Evolutionary conservation across 2,888 invertebrate genomes (phyloP).

Genomic region (Molanna angustata): DNA sequence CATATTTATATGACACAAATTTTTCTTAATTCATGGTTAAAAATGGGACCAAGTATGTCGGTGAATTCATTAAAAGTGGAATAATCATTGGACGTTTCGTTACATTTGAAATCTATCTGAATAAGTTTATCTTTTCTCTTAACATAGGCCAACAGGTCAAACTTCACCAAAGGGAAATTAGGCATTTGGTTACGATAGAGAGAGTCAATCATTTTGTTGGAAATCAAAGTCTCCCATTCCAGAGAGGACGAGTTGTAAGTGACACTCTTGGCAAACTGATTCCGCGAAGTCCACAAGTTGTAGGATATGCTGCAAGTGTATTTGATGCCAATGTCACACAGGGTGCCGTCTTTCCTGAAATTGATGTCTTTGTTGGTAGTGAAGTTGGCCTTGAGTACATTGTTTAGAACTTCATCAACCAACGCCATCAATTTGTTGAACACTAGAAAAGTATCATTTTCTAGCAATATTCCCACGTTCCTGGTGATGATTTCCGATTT

Average conservation of each 20-base stretch:
- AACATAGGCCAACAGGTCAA: background rate
- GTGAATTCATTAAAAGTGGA: conserved; percentile 1
- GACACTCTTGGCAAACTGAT: background rate
- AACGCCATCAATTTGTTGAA: conserved; percentile 3
- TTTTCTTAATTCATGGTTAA: conserved; percentile 4
- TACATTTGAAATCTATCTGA: conserved; percentile 3
- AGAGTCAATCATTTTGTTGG: conserved; percentile 7
- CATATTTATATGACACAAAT: conserved; percentile 9
- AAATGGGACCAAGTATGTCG: background rate
- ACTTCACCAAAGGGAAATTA: conserved; percentile 10
- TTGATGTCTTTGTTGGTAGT: conserved; percentile 1
- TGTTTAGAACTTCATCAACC: conserved; percentile 1
- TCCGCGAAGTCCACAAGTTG: conserved; percentile 20
- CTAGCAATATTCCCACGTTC: background rate
- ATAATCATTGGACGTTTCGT: background rate
- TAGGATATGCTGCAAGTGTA: conserved; percentile 5
- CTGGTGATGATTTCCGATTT: background rate
- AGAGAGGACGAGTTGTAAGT: background rate
- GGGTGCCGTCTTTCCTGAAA: background rate
- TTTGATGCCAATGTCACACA: background rate
- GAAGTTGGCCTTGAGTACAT: conserved; percentile 13
- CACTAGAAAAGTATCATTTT: background rate
- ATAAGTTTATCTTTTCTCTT: conserved; percentile 6
- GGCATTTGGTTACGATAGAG: conserved; percentile 7
- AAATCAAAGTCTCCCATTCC: conserved; percentile 2